phyloP scores from a whole-genome alignment of 1,140 invertebrate species.

The Lasioglossum baleicum region DNA sequence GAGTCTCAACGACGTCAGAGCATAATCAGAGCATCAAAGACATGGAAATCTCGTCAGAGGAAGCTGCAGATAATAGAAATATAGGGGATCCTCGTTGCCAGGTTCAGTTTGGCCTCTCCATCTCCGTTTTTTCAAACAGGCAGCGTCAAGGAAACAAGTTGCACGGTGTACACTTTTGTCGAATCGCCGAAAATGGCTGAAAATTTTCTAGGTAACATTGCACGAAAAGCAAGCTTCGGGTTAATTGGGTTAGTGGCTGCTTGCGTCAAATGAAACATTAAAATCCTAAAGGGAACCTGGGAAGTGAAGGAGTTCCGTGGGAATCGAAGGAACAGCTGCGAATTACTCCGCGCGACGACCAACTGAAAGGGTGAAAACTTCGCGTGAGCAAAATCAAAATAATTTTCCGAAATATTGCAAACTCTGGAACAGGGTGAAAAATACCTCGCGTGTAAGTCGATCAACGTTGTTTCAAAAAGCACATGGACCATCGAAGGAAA shows the following conservation, averaged over 20 bases:
- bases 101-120: background rate
- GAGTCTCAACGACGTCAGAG: no score
- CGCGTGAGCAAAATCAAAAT: no score
- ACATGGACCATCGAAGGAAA: no score
- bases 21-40: no score
- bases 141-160: conserved; percentile 6
- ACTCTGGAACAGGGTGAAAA: no score
- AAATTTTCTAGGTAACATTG: conserved; percentile 16
- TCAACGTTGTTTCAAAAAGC: no score
- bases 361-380: background rate
- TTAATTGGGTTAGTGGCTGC: conserved; percentile 36
- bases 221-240: conserved; percentile 9
- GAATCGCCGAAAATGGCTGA: conserved; percentile 14
- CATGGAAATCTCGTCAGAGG: no score
- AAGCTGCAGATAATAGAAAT: no score
- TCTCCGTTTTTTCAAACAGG: background rate
- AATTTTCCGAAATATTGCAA: no score
- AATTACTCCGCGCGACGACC: background rate
- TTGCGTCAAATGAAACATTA: conserved; percentile 17
- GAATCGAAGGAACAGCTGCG: background rate
- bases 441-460: no score
- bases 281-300: background rate
- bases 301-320: background rate
- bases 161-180: background rate
- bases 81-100: no score